Base-by-base conservation (phyloP, 2,888 invertebrate species). In the Caenorhabditis angaria region DNA sequence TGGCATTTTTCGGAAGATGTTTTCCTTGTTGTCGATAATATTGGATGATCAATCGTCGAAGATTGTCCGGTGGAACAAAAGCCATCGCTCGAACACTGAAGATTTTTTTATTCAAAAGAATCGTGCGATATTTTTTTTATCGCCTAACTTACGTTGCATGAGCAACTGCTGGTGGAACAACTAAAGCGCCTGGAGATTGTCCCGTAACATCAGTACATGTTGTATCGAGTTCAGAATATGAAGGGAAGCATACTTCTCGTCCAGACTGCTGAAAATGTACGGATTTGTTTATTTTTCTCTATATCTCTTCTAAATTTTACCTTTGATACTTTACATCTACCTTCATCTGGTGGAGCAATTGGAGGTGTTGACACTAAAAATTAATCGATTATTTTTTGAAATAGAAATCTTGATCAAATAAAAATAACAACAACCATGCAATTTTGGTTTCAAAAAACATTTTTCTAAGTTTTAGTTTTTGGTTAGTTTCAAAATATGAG, bases 111-210 rank as follows among this genome's bases (percentile, higher is more conserved):
- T 50, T 50, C 6, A n/a, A 5, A 50, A 60, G 0, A n/a, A n/a
- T n/a, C n/a, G n/a, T n/a, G 20, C 1, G 20, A 53, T 0, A 20
- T 14, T 27, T 18, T 56, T 18, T 32, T n/a, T n/a, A n/a, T n/a
- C n/a, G n/a, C n/a, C n/a, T n/a, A n/a, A 55, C 80, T 70, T 61
- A 86, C 85, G 85, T 85, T n/a, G 86, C 86, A 70, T 86, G 86
- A 14, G 80, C 71, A 12, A 86, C 80, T 25, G 76, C 77, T 32
- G 85, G 87, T 58, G 84, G 86, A 35, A 81, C 82, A 32, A 86
- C 83, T 51, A 81, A 78, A 28, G 85, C 82, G 24, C 59, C 65
- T 27, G 63, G 63, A 27, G 79, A 65, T 29, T 76, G 71, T 25
- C 82, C 83, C 20, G 76, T 75, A 41, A 80, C 78, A 47, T 85